Evolutionary conservation across 2,113 vertebrate species (phyloP), one percentile per base, ranked within the genome.

Genomic region (Tachysurus fulvidraco): DNA sequence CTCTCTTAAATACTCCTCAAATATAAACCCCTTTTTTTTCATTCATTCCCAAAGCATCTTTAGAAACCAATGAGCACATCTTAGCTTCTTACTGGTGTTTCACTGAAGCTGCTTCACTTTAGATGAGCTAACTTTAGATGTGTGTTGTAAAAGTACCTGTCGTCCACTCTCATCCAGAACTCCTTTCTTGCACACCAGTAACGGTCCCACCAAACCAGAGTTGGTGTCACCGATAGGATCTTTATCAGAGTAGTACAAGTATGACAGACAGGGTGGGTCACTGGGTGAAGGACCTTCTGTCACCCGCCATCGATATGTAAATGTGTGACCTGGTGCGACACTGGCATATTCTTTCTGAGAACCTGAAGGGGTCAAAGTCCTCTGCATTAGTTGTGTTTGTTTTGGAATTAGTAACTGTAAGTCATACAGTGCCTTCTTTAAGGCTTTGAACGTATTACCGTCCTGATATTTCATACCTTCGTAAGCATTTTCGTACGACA

Each of bases 241-340:
- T 0, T 94, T 94, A 62, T 93, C 96, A 25, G 98, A 99, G 91
- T 96, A 99, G 93, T 99, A 99, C 13, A 99, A 89, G 79, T 98
- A 99, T 16, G 98, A 96, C 90, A 99, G 93, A 79, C 98, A 99
- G 0, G 94, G 90, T 0, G 97, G 93, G 46, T 99, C 98, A 2
- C 30, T 94, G 12, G 83, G 85, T 3, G 96, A 90, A 0, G 98
- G 98, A 46, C 97, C 96, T 83, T 98, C 97, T 69, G 95, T 93
- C 65, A 98, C 96, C 3, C 81, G 94, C 98, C 98, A 99, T 28
- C 85, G 94, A 90, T 99, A 99, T 0, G 90, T 95, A 88, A 98
- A 99, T 0, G 60, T 95, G 84, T 95, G 86, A 13, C 95, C 96
- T 13, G 97, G 96, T 73, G 91, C 93, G 17, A 99, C 96, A 0